Base-by-base conservation (phyloP, 2,113 vertebrate species). In the Hymenochirus boettgeri region DNA sequence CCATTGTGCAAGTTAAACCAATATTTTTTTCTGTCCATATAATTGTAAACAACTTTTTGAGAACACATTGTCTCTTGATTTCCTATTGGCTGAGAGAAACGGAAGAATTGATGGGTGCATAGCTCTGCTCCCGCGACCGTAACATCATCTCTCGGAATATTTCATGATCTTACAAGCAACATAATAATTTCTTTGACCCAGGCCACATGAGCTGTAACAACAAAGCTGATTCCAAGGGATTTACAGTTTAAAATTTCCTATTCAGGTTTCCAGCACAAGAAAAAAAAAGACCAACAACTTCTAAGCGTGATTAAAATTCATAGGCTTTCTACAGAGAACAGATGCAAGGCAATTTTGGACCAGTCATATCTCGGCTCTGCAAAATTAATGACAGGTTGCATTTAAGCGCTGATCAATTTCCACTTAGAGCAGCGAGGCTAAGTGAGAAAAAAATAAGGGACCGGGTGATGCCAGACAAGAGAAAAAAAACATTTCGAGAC, bases 331-430 rank as follows among this genome's bases (percentile, higher is more conserved):
- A 82, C 85, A 85, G 82, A 87, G 85, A 85, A 83, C 89, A 86
- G 84, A 90, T 88, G 89, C 85, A 89, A 92, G 89, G 93, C 93
- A 95, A 97, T 97, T 94, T 95, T 82, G 85, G 90, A 85, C 85
- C 92, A 94, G 93, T 93, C 94, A 93, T 90, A 91, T 91, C 89
- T 91, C 86, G 90, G 91, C 92, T 87, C 91, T 89, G 90, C 92
- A 97, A 98, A 98, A 98, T 98, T 99, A 99, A 99, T 98, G 96
- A 99, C 96, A 97, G 95, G 90, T 99, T 99, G 95, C 95, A 99
- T 99, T 98, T 96, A 96, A 93, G 92, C 90, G 90, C 94, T 98
- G 95, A 99, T 99, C 95, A 99, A 99, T 99, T 98, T 93, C 92
- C 95, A 99, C 93, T 98, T 95, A 93, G 89, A 94, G 90, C 89